Evolutionary conservation across 2,113 vertebrate genomes (phyloP), one percentile per base, ranked within the genome.

Genomic region (Nansenia antarctica): DNA sequence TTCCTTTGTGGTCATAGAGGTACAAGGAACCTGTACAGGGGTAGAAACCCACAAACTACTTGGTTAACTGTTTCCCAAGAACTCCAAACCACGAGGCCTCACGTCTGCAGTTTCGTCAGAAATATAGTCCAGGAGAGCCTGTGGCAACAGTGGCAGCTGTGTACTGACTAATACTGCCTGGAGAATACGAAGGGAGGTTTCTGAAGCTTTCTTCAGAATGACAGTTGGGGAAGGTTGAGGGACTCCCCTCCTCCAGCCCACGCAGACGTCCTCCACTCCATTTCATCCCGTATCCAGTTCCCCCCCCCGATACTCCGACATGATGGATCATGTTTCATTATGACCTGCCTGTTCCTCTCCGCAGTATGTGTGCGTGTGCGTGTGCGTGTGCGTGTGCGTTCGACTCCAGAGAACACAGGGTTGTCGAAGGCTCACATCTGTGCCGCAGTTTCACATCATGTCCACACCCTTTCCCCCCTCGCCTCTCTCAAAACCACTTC

Each of bases 21-120:
- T n/a, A n/a, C n/a, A n/a, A n/a, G n/a, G 63, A 59, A 5, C 30
- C 9, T 9, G 31, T 83, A 79, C 75, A 67, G 15, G 74, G 73
- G 62, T 61, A 5, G 45, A 49, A 60, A n/a, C n/a, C n/a, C n/a
- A n/a, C n/a, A n/a, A n/a, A n/a, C n/a, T n/a, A n/a, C n/a, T 67
- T 31, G 0, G 22, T 62, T 76, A 61, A 67, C 29, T 0, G 29
- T 62, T 76, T 60, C 59, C 72, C 1, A 9, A 30, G n/a, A 75
- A 68, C 2, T 24, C 20, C 8, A 12, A 18, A 20, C 9, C 39
- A 9, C 57, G 20, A 60, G 31, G 9, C 62, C 27, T 52, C 53
- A 52, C 7, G 42, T 49, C 32, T 37, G 15, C 49, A 3, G 18
- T 68, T 74, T 73, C 65, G 30, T 32, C 29, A 55, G 22, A 14